A percentile compares a stretch with the other conserved stretches of the same genome.
Evolutionary conservation across 2,797 vertebrate genomes (phyloP).

Genomic region (Muscicapa comitata): DNA sequence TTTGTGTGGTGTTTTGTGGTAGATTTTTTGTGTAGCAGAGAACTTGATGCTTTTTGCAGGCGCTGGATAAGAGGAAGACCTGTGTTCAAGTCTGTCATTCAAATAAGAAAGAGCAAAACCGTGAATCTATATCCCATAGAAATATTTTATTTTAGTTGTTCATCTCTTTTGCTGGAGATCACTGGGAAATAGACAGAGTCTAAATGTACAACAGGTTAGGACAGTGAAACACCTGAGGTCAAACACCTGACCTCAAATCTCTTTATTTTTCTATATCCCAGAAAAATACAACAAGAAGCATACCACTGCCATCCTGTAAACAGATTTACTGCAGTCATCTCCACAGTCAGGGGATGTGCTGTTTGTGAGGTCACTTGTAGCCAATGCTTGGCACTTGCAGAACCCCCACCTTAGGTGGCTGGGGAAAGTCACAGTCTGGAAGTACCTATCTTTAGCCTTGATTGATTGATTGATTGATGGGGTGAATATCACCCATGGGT

Average conservation of each 20-base stretch:
- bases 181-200: background rate
- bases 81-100: background rate
- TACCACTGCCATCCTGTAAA: background rate
- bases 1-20: background rate
- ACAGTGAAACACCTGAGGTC: background rate
- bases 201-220: background rate
- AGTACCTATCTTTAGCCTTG: background rate
- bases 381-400: background rate
- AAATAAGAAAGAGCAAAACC: background rate
- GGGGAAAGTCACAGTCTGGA: background rate
- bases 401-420: fast-evolving
- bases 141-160: background rate
- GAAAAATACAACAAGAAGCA: background rate
- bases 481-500: background rate
- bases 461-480: fast-evolving
- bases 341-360: background rate
- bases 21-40: background rate
- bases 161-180: background rate
- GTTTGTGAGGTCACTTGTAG: background rate
- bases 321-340: background rate
- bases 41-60: background rate
- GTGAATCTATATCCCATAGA: fast-evolving
- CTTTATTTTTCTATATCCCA: background rate
- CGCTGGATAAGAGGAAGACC: background rate
- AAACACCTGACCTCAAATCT: background rate